Percentiles rank a stretch among this genome's conserved stretches.
phyloP scores from a whole-genome alignment of 2,888 invertebrate species.

The Phoenoteleia sp. region DNA sequence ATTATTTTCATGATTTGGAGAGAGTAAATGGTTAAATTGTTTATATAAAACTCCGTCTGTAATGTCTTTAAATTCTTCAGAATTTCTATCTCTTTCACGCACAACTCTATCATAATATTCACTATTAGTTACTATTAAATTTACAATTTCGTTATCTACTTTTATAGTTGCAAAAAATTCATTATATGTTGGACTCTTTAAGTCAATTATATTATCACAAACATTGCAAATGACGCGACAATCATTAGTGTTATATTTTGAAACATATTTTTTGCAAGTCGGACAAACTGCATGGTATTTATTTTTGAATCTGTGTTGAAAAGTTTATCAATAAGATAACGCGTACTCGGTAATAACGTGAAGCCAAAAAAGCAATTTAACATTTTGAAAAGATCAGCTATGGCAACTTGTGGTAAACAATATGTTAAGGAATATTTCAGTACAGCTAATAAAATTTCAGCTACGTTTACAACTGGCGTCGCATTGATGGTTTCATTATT shows the following conservation, averaged over 20 bases:
- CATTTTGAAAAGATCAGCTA: constrained; percentile 10
- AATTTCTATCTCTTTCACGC: neutral
- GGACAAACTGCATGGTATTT: constrained; percentile 12
- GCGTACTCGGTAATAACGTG: neutral
- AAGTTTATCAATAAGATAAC: neutral
- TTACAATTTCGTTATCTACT: neutral
- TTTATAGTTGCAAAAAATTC: neutral
- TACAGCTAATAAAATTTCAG: constrained; percentile 7
- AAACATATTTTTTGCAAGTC: neutral
- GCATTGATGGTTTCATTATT: neutral
- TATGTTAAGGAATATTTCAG: neutral
- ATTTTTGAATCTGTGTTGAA: neutral
- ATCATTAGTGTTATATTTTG: neutral
- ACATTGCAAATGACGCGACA: neutral
- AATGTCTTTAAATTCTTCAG: neutral
- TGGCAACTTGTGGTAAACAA: neutral
- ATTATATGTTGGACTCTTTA: neutral
- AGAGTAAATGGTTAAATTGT: constrained; percentile 24
- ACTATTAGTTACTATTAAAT: neutral
- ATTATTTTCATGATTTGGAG: constrained; percentile 3
- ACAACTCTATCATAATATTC: neutral
- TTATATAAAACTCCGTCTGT: constrained; percentile 36
- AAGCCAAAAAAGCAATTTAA: neutral
- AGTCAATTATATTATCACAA: neutral
- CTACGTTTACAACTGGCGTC: neutral